phyloP scores from a whole-genome alignment of 2,888 invertebrate genomes.

The Oscheius onirici region DNA sequence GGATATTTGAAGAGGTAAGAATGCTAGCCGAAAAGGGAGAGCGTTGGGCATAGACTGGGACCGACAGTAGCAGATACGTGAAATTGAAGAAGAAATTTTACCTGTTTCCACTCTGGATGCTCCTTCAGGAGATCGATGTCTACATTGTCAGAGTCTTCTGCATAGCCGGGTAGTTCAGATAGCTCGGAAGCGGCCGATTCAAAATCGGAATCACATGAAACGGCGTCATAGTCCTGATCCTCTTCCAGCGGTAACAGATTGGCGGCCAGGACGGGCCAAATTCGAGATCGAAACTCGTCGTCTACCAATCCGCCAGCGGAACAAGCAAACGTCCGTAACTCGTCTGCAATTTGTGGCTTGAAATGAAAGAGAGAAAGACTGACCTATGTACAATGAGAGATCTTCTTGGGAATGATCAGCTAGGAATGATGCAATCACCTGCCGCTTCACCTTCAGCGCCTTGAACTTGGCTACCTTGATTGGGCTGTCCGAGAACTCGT shows the following conservation, averaged over 20 bases:
- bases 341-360: conserved; percentile 38
- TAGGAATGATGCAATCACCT: conserved; percentile 47
- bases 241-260: conserved; percentile 41
- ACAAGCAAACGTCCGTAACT: conserved; percentile 53
- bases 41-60: too few relatives aligned
- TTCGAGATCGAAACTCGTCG: conserved; percentile 57
- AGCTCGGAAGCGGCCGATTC: conserved; percentile 61
- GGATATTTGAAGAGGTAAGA: too few relatives aligned
- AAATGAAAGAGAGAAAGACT: background rate
- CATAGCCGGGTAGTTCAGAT: conserved; percentile 5
- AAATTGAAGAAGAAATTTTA: background rate
- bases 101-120: conserved; percentile 69
- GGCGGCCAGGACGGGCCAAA: conserved; percentile 62
- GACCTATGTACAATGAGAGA: conserved; percentile 45
- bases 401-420: conserved; percentile 43
- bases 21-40: too few relatives aligned
- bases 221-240: conserved; percentile 38
- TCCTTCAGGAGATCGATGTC: conserved; percentile 53
- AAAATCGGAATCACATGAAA: conserved; percentile 59
- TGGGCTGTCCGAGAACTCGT: conserved; percentile 36
- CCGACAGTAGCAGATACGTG: background rate
- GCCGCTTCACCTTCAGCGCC: conserved; percentile 45
- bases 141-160: conserved; percentile 27
- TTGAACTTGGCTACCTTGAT: conserved; percentile 44
- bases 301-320: conserved; percentile 57